Conservation (phyloP, 2,797 vertebrate genomes). For the Oryzias dopingdopingensis region DNA sequence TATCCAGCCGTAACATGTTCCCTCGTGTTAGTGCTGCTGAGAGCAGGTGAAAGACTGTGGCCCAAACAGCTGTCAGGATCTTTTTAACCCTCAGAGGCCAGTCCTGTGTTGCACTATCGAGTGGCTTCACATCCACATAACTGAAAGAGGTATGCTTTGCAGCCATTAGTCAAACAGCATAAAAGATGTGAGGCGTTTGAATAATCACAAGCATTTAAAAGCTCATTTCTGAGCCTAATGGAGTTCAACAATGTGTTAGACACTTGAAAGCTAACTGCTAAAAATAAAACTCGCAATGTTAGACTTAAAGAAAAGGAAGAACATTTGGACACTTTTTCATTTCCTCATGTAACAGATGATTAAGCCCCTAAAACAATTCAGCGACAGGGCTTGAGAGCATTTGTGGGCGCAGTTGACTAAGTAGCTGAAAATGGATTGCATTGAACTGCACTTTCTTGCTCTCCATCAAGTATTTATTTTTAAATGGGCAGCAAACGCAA, state of each 20-base stretch:
- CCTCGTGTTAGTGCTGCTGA: conserved; percentile 50
- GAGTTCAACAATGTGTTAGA: conserved; percentile 47
- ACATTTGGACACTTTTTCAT: conserved; percentile 42
- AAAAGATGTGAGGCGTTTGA: conserved; percentile 39
- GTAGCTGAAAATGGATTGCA: too few species aligned
- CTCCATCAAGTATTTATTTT: too few species aligned
- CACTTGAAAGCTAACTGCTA: conserved; percentile 37
- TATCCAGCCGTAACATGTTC: conserved; percentile 71
- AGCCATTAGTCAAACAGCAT: conserved; percentile 48
- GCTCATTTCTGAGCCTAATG: conserved; percentile 65
- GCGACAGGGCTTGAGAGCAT: conserved; percentile 18
- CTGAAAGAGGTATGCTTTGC: conserved; percentile 6
- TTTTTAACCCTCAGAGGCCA: conserved; percentile 21
- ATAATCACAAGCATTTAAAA: conserved; percentile 65
- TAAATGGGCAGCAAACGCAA: too few species aligned
- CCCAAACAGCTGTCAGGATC: conserved; percentile 53
- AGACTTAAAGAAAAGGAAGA: conserved; percentile 34
- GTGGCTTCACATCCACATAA: conserved; percentile 1
- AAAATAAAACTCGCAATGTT: conserved; percentile 51
- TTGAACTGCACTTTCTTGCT: too few species aligned
- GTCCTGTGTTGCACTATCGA: conserved; percentile 19
- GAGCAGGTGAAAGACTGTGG: conserved; percentile 56
- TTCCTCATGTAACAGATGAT: conserved; percentile 47
- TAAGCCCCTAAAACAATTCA: conserved; percentile 41
- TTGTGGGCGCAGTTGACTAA: conserved; percentile 13